phyloP scores from a whole-genome alignment of 2,888 invertebrate species.

The Spialia ferax region DNA sequence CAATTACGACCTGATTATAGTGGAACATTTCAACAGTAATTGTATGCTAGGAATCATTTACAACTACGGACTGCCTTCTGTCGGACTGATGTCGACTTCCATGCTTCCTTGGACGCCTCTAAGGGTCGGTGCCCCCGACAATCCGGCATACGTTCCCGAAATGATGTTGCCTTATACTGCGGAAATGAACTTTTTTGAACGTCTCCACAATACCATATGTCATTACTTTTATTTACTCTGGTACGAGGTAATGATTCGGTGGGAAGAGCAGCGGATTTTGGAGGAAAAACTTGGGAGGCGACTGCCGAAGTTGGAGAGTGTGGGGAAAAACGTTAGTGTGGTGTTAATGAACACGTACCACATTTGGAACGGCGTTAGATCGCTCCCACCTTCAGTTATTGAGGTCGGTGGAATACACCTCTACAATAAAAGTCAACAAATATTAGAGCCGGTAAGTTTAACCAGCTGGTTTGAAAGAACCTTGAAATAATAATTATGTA shows the following conservation, averaged over 20 bases:
- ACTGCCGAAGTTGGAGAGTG: conserved; percentile 64
- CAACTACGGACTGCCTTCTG: conserved; percentile 83
- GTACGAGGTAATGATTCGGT: conserved; percentile 55
- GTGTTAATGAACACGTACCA: conserved; percentile 79
- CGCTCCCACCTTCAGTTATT: conserved; percentile 73
- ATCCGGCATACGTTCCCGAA: conserved; percentile 86
- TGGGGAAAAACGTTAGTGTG: conserved; percentile 74
- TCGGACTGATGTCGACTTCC: conserved; percentile 84
- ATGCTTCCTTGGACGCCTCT: conserved; percentile 86
- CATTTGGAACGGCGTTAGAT: conserved; percentile 69
- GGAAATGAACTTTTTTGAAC: conserved; percentile 70
- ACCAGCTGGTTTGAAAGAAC: no score
- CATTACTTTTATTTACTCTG: conserved; percentile 52
- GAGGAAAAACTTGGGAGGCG: conserved; percentile 62
- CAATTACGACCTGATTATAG: conserved; percentile 87
- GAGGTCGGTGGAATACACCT: conserved; percentile 85
- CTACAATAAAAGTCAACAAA: conserved; percentile 52
- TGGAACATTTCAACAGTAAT: conserved; percentile 87
- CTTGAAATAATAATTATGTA: no score
- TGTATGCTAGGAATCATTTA: conserved; percentile 87
- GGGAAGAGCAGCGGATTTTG: conserved; percentile 59
- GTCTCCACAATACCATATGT: conserved; percentile 72
- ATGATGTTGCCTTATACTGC: conserved; percentile 58
- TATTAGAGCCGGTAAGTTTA: conserved; percentile 54
- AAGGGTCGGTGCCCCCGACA: conserved; percentile 85